Conservation (phyloP, 2,888 invertebrate genomes). For the Baccha elongata region DNA sequence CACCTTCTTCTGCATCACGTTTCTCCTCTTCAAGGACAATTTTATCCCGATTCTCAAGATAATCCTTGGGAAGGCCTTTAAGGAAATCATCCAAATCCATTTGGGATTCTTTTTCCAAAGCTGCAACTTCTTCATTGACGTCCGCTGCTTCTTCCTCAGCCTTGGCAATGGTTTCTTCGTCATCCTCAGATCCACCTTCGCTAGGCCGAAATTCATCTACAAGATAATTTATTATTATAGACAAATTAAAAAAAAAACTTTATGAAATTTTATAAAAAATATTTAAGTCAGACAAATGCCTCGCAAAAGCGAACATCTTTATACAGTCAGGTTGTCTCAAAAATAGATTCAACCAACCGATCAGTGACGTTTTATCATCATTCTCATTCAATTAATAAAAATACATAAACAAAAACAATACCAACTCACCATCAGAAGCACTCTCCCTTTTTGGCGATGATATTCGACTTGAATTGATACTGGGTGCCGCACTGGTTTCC, state of each 20-base stretch:
- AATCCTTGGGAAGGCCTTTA: constrained; percentile 90
- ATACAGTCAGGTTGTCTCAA: constrained; percentile 76
- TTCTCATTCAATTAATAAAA: background rate
- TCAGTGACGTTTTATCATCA: constrained; percentile 81
- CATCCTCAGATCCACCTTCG: constrained; percentile 90
- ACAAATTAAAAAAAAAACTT: background rate
- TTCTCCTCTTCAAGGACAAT: constrained; percentile 82
- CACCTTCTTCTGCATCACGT: constrained; percentile 80
- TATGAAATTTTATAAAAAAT: background rate
- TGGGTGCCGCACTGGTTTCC: constrained; percentile 79
- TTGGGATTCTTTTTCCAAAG: constrained; percentile 93
- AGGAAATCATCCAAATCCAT: constrained; percentile 94
- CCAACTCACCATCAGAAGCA: constrained; percentile 83
- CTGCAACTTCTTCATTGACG: constrained; percentile 89
- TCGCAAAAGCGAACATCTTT: constrained; percentile 81
- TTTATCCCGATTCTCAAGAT: constrained; percentile 87
- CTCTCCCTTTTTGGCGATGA: constrained; percentile 81
- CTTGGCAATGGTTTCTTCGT: constrained; percentile 96
- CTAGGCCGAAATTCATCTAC: constrained; percentile 92
- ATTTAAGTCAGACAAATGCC: constrained; percentile 81
- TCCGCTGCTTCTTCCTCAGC: constrained; percentile 88
- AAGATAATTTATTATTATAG: constrained; percentile 55
- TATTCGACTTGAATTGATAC: constrained; percentile 83
- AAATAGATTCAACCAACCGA: constrained; percentile 79
- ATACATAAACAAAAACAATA: background rate